Evolutionary conservation across 2,113 vertebrate species (phyloP).

Genomic region (Equus quagga): DNA sequence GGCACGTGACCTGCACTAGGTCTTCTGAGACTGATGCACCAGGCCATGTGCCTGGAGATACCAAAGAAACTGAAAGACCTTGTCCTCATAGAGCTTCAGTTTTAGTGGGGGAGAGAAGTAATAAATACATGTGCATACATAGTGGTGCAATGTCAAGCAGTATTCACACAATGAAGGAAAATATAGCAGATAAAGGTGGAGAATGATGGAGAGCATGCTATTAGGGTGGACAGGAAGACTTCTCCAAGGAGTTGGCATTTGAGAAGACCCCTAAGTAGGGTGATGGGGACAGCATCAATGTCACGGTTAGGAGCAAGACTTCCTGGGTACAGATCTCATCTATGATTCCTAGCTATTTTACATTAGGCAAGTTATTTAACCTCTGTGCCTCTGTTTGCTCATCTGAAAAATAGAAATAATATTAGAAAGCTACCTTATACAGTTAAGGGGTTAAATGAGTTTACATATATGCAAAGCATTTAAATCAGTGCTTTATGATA

Average conservation of each 20-base stretch:
- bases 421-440: not conserved
- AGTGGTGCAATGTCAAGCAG: rapidly evolving
- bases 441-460: not conserved
- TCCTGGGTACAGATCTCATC: not conserved
- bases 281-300: not conserved
- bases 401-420: not conserved
- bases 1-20: too few species aligned
- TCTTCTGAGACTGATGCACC: not conserved
- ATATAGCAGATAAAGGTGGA: not conserved
- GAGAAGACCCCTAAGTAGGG: not conserved
- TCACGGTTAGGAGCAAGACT: not conserved
- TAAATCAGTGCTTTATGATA: not conserved
- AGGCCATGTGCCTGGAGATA: not conserved
- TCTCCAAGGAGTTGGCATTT: not conserved
- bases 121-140: rapidly evolving
- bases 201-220: not conserved
- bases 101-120: not conserved
- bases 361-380: not conserved
- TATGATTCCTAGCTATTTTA: not conserved
- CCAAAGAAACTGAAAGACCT: not conserved
- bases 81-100: not conserved
- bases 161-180: not conserved
- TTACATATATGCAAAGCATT: not conserved
- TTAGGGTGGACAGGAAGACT: not conserved
- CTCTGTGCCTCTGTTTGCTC: not conserved